Percentiles rank a stretch among this genome's conserved stretches.
Conservation (phyloP, 2,113 vertebrate species). For the Eublepharis macularius region DNA sequence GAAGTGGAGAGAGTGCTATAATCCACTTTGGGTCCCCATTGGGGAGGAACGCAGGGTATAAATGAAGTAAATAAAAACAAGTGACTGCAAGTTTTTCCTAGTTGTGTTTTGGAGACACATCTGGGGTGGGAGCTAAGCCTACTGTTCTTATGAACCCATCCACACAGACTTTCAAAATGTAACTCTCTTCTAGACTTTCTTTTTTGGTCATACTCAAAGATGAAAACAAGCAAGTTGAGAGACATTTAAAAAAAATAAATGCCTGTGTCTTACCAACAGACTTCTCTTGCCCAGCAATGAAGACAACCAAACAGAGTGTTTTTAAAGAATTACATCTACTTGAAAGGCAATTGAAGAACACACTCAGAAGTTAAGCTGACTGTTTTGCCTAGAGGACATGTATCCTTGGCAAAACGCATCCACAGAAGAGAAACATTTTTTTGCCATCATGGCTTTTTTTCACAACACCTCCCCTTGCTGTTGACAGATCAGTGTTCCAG, state of each 20-base stretch:
- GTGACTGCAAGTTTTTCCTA: too few relatives aligned
- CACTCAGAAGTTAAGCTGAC: conserved; percentile 1
- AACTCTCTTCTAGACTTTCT: neutral
- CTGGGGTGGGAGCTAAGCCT: neutral
- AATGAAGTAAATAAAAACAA: too few relatives aligned
- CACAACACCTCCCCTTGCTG: neutral
- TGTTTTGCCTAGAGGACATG: neutral
- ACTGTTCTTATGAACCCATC: neutral
- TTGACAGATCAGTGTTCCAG: conserved; percentile 40
- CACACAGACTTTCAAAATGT: neutral
- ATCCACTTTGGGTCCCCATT: too few relatives aligned
- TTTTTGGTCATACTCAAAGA: neutral
- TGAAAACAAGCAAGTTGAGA: conserved; percentile 4
- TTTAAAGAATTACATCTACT: conserved; percentile 50
- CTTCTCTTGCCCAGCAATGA: conserved; percentile 47
- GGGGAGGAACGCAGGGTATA: too few relatives aligned
- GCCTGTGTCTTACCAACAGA: neutral
- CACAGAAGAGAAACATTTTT: conserved; percentile 1
- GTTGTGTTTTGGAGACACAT: neutral
- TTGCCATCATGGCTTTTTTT: conserved; percentile 12
- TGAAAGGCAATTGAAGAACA: neutral
- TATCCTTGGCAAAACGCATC: conserved; percentile 44
- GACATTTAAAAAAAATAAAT: too few relatives aligned
- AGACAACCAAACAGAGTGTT: conserved; percentile 39
- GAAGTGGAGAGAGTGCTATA: too few relatives aligned